These are phyloP conservation scores for Eudyptes chrysolophus DNA, from an alignment of 2,113 vertebrate genomes.

Conservation along the genomic window DNA sequence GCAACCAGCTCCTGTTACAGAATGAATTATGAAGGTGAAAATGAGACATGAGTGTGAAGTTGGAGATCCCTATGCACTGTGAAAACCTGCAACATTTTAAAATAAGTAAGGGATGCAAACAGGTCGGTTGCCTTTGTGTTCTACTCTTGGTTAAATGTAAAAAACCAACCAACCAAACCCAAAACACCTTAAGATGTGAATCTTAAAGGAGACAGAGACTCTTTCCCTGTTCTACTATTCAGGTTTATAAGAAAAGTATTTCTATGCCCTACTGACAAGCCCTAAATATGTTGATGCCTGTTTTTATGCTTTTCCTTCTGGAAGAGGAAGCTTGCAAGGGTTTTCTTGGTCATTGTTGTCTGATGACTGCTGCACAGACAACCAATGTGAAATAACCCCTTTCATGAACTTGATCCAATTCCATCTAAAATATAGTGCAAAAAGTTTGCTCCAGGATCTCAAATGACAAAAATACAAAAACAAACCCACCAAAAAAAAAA, in stretches of 20 bases:
- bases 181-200: not conserved
- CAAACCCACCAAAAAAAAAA: not conserved
- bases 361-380: not conserved
- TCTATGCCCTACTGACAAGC: not conserved
- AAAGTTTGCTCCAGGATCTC: not conserved
- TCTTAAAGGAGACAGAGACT: not conserved
- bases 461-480: not conserved
- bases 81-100: not conserved
- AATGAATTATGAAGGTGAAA: not conserved
- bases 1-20: not conserved
- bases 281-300: not conserved
- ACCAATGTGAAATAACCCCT: rapidly evolving
- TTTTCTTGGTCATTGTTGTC: not conserved
- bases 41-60: not conserved
- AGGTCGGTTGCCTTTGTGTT: not conserved
- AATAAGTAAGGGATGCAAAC: not conserved
- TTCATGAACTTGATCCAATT: not conserved
- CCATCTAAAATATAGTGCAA: not conserved
- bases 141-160: not conserved
- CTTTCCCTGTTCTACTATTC: not conserved
- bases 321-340: not conserved
- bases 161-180: not conserved
- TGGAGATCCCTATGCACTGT: not conserved
- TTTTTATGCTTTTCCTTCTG: not conserved
- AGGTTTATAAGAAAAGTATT: not conserved